phyloP scores from a whole-genome alignment of 2,888 invertebrate genomes.

The Theretra japonica region DNA sequence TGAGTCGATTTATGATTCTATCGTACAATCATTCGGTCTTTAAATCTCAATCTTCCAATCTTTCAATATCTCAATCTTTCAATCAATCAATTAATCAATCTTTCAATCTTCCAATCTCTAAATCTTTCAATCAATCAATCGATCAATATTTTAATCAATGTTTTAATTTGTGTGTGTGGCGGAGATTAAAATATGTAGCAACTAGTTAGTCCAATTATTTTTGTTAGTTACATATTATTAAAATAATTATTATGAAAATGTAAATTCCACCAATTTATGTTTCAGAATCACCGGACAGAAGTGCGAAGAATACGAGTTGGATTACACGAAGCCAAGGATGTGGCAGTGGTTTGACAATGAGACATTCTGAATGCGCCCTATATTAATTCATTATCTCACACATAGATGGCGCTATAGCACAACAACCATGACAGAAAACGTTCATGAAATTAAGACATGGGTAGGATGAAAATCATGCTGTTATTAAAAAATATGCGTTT shows the following conservation, averaged over 20 bases:
- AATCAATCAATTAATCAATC: no score
- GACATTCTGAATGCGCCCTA: slow-evolving; percentile 65
- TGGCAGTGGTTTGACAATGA: slow-evolving; percentile 87
- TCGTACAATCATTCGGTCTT: no score
- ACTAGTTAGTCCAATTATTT: neutral
- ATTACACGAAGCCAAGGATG: slow-evolving; percentile 75
- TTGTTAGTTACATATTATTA: neutral
- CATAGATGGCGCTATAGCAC: slow-evolving; percentile 20
- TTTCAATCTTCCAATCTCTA: no score
- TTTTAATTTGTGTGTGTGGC: no score
- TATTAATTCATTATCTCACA: neutral
- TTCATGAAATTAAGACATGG: neutral
- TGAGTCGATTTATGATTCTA: slow-evolving; percentile 35
- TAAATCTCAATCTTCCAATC: no score
- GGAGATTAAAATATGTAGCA: no score
- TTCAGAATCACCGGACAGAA: slow-evolving; percentile 78
- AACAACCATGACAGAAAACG: neutral
- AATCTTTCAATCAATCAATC: no score
- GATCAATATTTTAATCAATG: no score
- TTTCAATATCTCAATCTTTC: no score
- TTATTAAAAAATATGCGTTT: no score
- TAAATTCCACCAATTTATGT: slow-evolving; percentile 32
- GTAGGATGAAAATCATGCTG: neutral
- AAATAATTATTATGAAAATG: no score
- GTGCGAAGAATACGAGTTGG: slow-evolving; percentile 83